Percentiles rank a stretch among this genome's conserved stretches.
These are phyloP conservation scores for Chrysogorgia sp. DNA, from an alignment of 92 coral and sea anemone species.

Conservation along the genomic window DNA sequence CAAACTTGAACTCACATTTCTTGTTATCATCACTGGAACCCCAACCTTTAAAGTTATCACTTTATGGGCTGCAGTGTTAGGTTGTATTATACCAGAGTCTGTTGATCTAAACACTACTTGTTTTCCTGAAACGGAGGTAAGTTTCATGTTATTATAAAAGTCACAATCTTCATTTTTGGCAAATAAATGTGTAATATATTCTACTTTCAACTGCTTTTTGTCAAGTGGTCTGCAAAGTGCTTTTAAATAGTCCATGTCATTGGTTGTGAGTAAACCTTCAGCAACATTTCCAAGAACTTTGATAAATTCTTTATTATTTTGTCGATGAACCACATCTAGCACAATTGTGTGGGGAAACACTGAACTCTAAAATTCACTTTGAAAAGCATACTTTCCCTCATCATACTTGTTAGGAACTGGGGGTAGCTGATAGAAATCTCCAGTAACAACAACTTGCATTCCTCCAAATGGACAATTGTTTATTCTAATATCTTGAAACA, in stretches of 20 bases:
- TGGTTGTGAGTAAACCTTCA: constrained; percentile 15
- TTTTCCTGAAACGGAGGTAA: constrained; percentile 37
- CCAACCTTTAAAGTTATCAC: constrained; percentile 48
- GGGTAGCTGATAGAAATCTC: not conserved
- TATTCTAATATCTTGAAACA: not conserved
- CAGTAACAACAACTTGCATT: not conserved
- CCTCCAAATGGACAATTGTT: not conserved
- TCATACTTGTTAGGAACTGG: not conserved
- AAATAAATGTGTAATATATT: constrained; percentile 43
- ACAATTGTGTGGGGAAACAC: not conserved
- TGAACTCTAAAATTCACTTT: not conserved
- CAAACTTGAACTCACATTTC: constrained; percentile 36
- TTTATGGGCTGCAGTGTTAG: constrained; percentile 28
- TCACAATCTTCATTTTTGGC: constrained; percentile 63
- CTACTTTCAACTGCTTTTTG: constrained; percentile 40
- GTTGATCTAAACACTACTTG: constrained; percentile 26
- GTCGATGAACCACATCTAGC: not conserved
- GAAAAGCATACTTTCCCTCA: not conserved
- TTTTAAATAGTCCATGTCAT: not conserved
- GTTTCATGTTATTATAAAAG: constrained; percentile 25
- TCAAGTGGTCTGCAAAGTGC: constrained; percentile 37
- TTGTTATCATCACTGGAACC: constrained; percentile 52
- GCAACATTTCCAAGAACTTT: too few species aligned
- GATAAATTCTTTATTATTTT: not conserved
- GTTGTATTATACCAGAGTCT: constrained; percentile 49